Percentiles rank a stretch among this genome's conserved stretches.
Conservation (phyloP, 2,888 invertebrate species). For the Polyploca ridens region DNA sequence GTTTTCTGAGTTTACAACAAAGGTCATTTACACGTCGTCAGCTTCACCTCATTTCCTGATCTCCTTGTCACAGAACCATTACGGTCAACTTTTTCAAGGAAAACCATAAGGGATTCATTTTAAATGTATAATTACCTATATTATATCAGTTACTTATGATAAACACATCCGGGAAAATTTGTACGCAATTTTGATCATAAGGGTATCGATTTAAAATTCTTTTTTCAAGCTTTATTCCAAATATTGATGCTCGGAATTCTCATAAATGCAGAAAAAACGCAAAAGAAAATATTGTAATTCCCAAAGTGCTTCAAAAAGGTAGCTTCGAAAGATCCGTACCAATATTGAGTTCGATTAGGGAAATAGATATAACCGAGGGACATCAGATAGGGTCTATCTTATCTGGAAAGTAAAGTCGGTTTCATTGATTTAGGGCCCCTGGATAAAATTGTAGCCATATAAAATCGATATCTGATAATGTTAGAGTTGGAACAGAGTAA, state of each 20-base stretch:
- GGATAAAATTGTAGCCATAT: not conserved
- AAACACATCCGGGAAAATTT: too few species aligned
- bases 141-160: too few species aligned
- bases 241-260: too few species aligned
- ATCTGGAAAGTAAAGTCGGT: not conserved
- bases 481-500: too few species aligned
- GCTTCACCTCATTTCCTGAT: constrained; percentile 33
- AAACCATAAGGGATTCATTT: not conserved
- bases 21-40: constrained; percentile 9
- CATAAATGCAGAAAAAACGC: not conserved
- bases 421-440: not conserved
- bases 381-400: not conserved
- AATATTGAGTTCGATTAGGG: not conserved
- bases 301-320: not conserved
- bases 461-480: not conserved
- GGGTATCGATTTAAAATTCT: too few species aligned
- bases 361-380: not conserved
- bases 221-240: too few species aligned
- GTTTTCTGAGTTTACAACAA: not conserved
- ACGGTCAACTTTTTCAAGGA: constrained; percentile 15
- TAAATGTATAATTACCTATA: not conserved
- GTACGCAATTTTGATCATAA: too few species aligned
- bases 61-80: constrained; percentile 31
- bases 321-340: not conserved
- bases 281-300: not conserved